phyloP scores from a whole-genome alignment of 2,888 invertebrate species.

The Volucella inflata region DNA sequence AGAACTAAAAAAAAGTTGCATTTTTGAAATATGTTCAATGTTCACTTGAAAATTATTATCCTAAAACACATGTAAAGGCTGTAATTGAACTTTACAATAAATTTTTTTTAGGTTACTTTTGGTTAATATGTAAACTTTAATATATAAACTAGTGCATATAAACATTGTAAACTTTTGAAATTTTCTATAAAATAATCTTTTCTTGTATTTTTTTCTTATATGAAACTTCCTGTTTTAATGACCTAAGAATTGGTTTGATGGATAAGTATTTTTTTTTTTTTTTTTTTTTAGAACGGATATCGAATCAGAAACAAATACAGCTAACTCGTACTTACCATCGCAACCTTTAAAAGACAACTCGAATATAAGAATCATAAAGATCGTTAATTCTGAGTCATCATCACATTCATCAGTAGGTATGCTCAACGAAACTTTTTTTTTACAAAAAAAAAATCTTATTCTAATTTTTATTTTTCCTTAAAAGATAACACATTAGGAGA shows the following conservation, averaged over 20 bases:
- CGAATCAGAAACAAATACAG: conserved; percentile 79
- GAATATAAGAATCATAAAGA: conserved; percentile 81
- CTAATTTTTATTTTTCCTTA: conserved; percentile 23
- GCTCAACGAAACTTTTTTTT: too few relatives aligned
- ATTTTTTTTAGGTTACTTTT: too few relatives aligned
- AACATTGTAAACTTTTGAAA: too few relatives aligned
- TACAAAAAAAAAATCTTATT: neutral
- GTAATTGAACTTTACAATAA: too few relatives aligned
- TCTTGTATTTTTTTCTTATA: neutral
- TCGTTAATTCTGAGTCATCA: conserved; percentile 81
- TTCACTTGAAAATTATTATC: too few relatives aligned
- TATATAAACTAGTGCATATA: too few relatives aligned
- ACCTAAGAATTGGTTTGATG: too few relatives aligned
- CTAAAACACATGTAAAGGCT: too few relatives aligned
- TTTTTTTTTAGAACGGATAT: conserved; percentile 80
- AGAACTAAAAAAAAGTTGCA: too few relatives aligned
- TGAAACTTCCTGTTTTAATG: neutral
- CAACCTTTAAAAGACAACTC: conserved; percentile 83
- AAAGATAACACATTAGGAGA: conserved; percentile 66
- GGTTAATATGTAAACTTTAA: too few relatives aligned
- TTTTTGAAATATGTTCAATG: too few relatives aligned
- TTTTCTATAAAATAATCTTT: too few relatives aligned
- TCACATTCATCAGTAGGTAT: conserved; percentile 83
- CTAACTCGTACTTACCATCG: conserved; percentile 80
- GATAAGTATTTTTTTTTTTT: neutral